Conservation (phyloP, 2,888 invertebrate species). For the Apamea anceps region DNA sequence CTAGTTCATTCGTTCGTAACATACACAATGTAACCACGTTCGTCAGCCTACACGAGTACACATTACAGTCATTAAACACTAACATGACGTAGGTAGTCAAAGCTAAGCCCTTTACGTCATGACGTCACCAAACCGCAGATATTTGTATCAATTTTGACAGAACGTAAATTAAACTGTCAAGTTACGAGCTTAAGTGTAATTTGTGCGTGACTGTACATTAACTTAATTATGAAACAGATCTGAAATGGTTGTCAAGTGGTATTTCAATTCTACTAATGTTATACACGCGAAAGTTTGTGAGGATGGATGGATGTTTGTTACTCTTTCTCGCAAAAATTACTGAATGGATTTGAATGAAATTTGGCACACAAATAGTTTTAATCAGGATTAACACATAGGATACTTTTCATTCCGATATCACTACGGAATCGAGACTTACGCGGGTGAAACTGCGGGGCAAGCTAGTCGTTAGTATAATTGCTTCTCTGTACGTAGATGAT, state of each 20-base stretch:
- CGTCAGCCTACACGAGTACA: slow-evolving; percentile 5
- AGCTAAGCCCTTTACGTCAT: slow-evolving; percentile 49
- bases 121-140: slow-evolving; percentile 61
- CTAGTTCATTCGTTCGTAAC: not conserved
- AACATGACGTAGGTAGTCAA: slow-evolving; percentile 33
- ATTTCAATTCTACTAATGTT: not conserved
- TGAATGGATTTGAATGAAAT: too few relatives aligned
- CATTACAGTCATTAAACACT: not conserved
- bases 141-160: slow-evolving; percentile 76
- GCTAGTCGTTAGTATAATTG: not conserved
- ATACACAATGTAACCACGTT: slow-evolving; percentile 6
- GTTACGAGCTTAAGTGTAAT: slow-evolving; percentile 61
- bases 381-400: too few relatives aligned
- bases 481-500: not conserved
- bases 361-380: too few relatives aligned
- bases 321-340: too few relatives aligned
- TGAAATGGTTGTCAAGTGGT: slow-evolving; percentile 27
- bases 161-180: slow-evolving; percentile 76
- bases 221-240: slow-evolving; percentile 44
- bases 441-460: too few relatives aligned
- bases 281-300: too few relatives aligned
- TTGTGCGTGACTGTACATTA: slow-evolving; percentile 53
- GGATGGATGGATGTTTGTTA: too few relatives aligned
- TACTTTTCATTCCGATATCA: too few relatives aligned
- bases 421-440: too few relatives aligned